These are phyloP conservation scores for Polymixis lichenea DNA, from an alignment of 2,888 invertebrate species.

Conservation along the genomic window DNA sequence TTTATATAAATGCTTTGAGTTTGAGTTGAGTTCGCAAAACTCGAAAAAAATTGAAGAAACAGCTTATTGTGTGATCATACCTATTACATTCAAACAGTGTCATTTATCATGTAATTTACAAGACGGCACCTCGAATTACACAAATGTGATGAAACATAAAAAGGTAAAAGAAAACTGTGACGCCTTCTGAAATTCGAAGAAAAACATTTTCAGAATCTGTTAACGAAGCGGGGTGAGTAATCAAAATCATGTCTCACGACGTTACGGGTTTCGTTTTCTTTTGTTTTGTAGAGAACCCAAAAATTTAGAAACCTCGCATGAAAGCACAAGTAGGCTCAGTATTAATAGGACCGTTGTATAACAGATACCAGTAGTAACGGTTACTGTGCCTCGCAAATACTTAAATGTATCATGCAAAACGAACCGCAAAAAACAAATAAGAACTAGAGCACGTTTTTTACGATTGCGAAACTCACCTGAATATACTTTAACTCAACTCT, in stretches of 20 bases:
- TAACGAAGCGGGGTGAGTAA: not conserved
- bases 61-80: too few species aligned
- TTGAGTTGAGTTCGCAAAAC: too few species aligned
- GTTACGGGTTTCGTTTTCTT: not conserved
- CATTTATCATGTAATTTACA: not conserved
- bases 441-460: conserved; percentile 2
- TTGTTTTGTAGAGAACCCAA: conserved; percentile 13
- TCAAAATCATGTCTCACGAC: not conserved
- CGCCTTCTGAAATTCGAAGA: not conserved
- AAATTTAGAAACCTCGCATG: conserved; percentile 45
- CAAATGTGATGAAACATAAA: not conserved
- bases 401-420: conserved; percentile 34
- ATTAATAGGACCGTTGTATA: conserved; percentile 54
- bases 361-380: conserved; percentile 25
- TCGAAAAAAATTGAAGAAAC: too few species aligned
- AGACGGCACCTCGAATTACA: not conserved
- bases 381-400: conserved; percentile 6
- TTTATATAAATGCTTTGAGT: too few species aligned
- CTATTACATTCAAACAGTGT: too few species aligned
- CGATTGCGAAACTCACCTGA: conserved; percentile 15
- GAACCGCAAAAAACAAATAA: conserved; percentile 6
- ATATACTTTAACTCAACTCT: not conserved
- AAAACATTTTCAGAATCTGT: not conserved
- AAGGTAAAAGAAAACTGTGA: not conserved
- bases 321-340: conserved; percentile 44